Evolutionary conservation across 2,113 vertebrate genomes (phyloP), one percentile per base, ranked within the genome.

Genomic region (Dolichallabes microphthalmus): DNA sequence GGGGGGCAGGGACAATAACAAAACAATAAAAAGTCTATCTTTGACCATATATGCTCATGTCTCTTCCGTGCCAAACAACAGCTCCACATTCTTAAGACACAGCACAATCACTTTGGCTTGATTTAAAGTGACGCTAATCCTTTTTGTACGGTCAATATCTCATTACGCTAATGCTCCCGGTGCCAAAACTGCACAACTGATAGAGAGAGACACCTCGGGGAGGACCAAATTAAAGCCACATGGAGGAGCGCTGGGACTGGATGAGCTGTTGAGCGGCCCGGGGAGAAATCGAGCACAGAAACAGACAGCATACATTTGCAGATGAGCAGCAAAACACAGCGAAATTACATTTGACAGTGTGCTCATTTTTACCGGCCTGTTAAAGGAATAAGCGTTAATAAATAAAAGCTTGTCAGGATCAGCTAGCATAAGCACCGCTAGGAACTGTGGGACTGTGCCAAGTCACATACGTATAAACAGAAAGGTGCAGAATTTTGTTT

Each of bases 51-150:
- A 57, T 76, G 81, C 64, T 79, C 73, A 27, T 85, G 27, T 85
- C 50, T 32, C 63, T 45, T 88, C 61, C 5, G 12, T 12, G 50
- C 50, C 74, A 52, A n/a, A 39, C 27, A 53, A 68, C 66, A 80
- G 80, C 68, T 78, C 64, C 19, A 74, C 61, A 76, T 83, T 83
- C 69, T 66, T 58, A 32, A 85, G 68, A 82, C 86, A 86, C 53
- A 87, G 86, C 89, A 53, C 89, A 88, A 89, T 82, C 84, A 84
- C 84, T 87, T 84, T 35, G 77, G 84, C 80, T 85, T 87, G 84
- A 90, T 89, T 88, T 86, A 87, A 90, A 91, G 73, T 30, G 88
- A 91, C 89, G 89, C 89, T 91, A 91, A 91, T 91, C 89, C 86
- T 88, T 88, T 90, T 88, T 86, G 82, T 84, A 87, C 64, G 75